These are phyloP conservation scores for Lycophotia porphyrea DNA, from an alignment of 2,888 invertebrate genomes.

Conservation along the genomic window DNA sequence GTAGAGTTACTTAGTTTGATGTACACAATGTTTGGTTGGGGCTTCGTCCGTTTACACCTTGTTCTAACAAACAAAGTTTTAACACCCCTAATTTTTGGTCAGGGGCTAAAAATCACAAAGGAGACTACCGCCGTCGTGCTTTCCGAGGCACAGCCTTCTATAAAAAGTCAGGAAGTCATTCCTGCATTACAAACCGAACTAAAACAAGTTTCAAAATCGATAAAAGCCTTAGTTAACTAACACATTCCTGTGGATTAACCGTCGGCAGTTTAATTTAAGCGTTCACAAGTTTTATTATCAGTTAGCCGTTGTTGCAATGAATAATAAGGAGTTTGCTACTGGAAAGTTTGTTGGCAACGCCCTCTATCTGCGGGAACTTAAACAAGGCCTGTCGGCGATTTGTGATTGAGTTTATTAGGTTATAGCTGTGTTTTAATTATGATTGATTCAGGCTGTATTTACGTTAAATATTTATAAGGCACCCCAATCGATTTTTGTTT, in stretches of 20 bases:
- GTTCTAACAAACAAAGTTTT: too few species aligned
- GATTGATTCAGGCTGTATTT: slow-evolving; percentile 10
- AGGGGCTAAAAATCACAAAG: too few species aligned
- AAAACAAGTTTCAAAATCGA: slow-evolving; percentile 24
- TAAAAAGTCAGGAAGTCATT: background rate
- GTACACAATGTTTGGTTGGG: too few species aligned
- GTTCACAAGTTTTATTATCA: slow-evolving; percentile 82
- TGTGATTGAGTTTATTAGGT: slow-evolving; percentile 42
- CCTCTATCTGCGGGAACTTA: slow-evolving; percentile 64
- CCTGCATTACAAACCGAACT: slow-evolving; percentile 14
- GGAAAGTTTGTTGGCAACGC: slow-evolving; percentile 69
- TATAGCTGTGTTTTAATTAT: background rate
- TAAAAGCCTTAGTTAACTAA: slow-evolving; percentile 41
- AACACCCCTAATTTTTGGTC: too few species aligned
- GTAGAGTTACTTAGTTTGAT: too few species aligned
- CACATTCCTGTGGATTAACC: slow-evolving; percentile 68
- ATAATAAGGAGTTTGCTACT: slow-evolving; percentile 79
- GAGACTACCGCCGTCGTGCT: too few species aligned
- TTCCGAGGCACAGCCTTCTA: too few species aligned
- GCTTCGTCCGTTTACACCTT: too few species aligned
- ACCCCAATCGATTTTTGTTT: background rate
- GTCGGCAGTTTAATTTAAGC: slow-evolving; percentile 75
- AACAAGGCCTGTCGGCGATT: slow-evolving; percentile 62
- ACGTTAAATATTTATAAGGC: too few species aligned
- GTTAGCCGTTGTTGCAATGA: slow-evolving; percentile 80